Evolutionary conservation across 2,888 invertebrate genomes (phyloP).

Genomic region (Petrophora chlorosata): DNA sequence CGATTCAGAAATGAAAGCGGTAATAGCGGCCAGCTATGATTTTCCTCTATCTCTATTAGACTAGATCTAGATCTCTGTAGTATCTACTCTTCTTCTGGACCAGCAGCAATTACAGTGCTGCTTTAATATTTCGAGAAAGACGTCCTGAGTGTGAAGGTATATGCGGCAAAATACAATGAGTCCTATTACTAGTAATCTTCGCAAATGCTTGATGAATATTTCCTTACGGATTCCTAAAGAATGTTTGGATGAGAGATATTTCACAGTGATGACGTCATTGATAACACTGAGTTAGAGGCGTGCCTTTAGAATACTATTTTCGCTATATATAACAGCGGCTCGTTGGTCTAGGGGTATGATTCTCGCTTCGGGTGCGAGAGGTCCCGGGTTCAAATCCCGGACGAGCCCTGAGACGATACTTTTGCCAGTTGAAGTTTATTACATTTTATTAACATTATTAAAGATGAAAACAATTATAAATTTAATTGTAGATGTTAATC

Average conservation of each 20-base stretch:
- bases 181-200: no score
- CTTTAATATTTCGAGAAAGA: background rate
- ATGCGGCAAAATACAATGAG: no score
- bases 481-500: no score
- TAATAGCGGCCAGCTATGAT: conserved; percentile 74
- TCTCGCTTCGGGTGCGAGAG: conserved; percentile 85
- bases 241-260: background rate
- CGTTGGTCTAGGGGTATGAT: conserved; percentile 85
- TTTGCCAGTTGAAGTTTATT: no score
- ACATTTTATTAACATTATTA: no score
- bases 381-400: conserved; percentile 85
- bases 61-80: conserved; percentile 48
- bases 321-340: conserved; percentile 48
- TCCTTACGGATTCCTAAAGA: background rate
- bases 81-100: conserved; percentile 27
- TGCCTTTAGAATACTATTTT: conserved; percentile 44
- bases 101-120: background rate
- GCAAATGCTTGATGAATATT: no score
- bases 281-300: background rate
- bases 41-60: conserved; percentile 57
- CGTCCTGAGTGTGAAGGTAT: no score
- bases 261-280: conserved; percentile 17
- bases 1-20: conserved; percentile 53
- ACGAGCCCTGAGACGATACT: conserved; percentile 64
- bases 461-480: no score